Conservation (phyloP, 2,797 vertebrate species). For the Sebastiscus tertius region DNA sequence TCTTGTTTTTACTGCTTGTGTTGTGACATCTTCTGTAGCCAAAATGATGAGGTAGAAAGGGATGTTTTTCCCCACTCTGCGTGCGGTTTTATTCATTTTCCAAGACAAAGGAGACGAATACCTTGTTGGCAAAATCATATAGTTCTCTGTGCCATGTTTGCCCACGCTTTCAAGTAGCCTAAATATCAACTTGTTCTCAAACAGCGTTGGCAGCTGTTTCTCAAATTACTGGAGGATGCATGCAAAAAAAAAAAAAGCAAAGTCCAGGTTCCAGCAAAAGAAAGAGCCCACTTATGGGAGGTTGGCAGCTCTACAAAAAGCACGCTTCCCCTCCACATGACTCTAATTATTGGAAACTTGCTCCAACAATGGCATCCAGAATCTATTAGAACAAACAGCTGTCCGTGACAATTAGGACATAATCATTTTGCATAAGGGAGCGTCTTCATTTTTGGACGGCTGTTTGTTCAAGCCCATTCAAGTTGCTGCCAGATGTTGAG, state of each 20-base stretch:
- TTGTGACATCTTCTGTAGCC: slow-evolving; percentile 12
- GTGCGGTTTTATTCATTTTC: slow-evolving; percentile 39
- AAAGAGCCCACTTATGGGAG: slow-evolving; percentile 62
- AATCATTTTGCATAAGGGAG: slow-evolving; percentile 63
- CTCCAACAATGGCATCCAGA: slow-evolving; percentile 76
- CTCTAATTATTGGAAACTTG: slow-evolving; percentile 78
- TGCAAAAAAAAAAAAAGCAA: slow-evolving; percentile 23
- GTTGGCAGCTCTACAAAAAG: slow-evolving; percentile 73
- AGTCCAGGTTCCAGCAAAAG: slow-evolving; percentile 69
- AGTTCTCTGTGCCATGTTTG: slow-evolving; percentile 51
- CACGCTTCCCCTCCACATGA: slow-evolving; percentile 67
- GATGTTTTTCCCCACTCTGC: background rate
- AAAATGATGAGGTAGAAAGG: slow-evolving; percentile 13
- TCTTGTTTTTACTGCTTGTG: slow-evolving; percentile 11
- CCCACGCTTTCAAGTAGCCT: slow-evolving; percentile 67
- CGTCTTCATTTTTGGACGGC: slow-evolving; percentile 52
- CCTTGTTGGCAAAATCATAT: slow-evolving; percentile 63
- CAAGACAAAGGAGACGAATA: slow-evolving; percentile 43
- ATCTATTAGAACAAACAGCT: slow-evolving; percentile 82
- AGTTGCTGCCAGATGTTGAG: slow-evolving; percentile 61
- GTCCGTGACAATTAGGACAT: slow-evolving; percentile 75
- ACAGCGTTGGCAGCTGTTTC: slow-evolving; percentile 74
- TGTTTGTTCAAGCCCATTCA: slow-evolving; percentile 58
- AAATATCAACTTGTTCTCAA: slow-evolving; percentile 72
- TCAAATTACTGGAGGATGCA: slow-evolving; percentile 66